Base-by-base conservation (phyloP, 2,888 invertebrate species). In the Caenorhabditis sp. region DNA sequence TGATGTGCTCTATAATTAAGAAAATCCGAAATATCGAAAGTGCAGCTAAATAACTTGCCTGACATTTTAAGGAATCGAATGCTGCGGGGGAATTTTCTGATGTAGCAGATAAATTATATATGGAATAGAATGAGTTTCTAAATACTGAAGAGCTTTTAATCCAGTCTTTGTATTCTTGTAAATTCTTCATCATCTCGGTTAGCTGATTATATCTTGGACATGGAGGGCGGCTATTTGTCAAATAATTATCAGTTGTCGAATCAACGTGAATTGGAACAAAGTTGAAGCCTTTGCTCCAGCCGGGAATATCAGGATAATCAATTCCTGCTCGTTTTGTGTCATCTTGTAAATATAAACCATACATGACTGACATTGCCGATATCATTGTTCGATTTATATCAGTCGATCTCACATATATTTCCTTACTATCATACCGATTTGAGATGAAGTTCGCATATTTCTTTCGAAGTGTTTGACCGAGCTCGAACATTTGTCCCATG, bases 301-400 rank as follows among this genome's bases (percentile, higher is more conserved):
- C 66, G 59, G 66, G 56, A 20, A 63, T 63, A 17, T 31, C 50
- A 53, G 70, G 70, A 52, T 70, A 66, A 31, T 66, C 66, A 1
- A 70, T 63, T 14, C 66, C 70, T 66, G 62, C 14, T 64, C 36
- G 5, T 21, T 53, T 53, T 5, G 3, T 2, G 14, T 56, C 17
- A 56, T 56, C 26, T 56, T 56, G n/a, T 26, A 3, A 49, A 59
- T 75, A 80, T 63, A 80, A 66, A 23, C 80, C 82, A 31, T 76
- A 69, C 26, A 76, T 23, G 25, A 80, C 65, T 0, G 80, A 78
- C 76, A 87, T 85, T 3, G 89, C 89, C 59, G 89, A 89, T 87
- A 89, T 89, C 8, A 95, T 89, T 0, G 95, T 94, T 23, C 95
- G 91, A 89, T 95, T 94, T 12, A 93, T 92, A 89, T 95, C 93